Conservation (phyloP, 2,113 vertebrate genomes). For the Labrus mixtus region DNA sequence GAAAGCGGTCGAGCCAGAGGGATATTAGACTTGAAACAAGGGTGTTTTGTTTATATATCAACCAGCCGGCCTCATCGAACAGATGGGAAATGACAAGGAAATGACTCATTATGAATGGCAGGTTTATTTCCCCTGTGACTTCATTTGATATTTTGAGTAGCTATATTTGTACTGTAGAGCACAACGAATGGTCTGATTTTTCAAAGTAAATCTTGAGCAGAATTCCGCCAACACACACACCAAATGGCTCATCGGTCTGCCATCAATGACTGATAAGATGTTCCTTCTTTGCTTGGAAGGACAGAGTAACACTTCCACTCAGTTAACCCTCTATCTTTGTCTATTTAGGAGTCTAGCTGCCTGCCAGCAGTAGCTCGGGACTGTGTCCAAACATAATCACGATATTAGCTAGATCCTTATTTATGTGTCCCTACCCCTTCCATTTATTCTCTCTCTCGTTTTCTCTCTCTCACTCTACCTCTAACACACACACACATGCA, state of each 20-base stretch:
- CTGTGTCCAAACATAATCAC: conserved; percentile 84
- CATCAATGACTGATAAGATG: conserved; percentile 70
- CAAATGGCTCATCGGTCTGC: conserved; percentile 68
- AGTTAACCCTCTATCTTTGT: conserved; percentile 78
- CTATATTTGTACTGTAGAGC: conserved; percentile 65
- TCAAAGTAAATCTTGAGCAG: conserved; percentile 66
- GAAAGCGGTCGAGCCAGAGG: conserved; percentile 38
- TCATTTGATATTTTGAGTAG: conserved; percentile 57
- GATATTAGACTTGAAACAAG: conserved; percentile 59
- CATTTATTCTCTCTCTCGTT: conserved; percentile 35
- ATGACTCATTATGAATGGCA: conserved; percentile 51
- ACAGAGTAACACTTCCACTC: conserved; percentile 81
- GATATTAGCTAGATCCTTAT: conserved; percentile 81
- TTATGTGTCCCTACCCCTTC: conserved; percentile 77
- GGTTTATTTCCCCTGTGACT: conserved; percentile 5
- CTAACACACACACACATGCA: conserved; percentile 45
- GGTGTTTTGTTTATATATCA: conserved; percentile 47
- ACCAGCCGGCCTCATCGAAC: conserved; percentile 46
- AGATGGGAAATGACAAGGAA: conserved; percentile 60
- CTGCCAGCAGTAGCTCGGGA: conserved; percentile 77
- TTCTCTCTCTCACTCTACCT: conserved; percentile 17
- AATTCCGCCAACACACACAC: conserved; percentile 49
- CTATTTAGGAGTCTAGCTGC: conserved; percentile 72
- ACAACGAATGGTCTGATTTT: conserved; percentile 38
- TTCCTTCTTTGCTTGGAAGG: conserved; percentile 77